phyloP scores from a whole-genome alignment of 2,113 vertebrate species.

The Tetraodon nigroviridis region DNA sequence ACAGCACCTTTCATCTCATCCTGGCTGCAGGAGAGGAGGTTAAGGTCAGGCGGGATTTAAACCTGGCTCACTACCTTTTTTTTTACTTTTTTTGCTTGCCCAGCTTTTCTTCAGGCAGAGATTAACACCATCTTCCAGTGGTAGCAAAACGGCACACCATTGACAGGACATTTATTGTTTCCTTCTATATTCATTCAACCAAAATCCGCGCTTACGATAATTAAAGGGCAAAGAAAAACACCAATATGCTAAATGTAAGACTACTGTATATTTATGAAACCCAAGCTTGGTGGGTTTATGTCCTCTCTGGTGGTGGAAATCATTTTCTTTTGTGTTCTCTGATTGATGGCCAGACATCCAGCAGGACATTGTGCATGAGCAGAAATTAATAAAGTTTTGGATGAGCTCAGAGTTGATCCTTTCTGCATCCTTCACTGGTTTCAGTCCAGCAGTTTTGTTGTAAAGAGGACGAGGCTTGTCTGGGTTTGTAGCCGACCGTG shows the following conservation, averaged over 20 bases:
- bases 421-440: slow-evolving; percentile 36
- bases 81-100: slow-evolving; percentile 38
- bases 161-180: not conserved
- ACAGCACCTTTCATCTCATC: slow-evolving; percentile 52
- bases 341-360: slow-evolving; percentile 28
- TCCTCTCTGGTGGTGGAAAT: no score
- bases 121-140: slow-evolving; percentile 60
- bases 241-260: no score
- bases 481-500: slow-evolving; percentile 27
- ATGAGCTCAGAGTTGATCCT: slow-evolving; percentile 19
- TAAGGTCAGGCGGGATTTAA: slow-evolving; percentile 72
- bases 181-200: slow-evolving; percentile 7
- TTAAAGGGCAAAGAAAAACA: not conserved
- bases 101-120: slow-evolving; percentile 63
- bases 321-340: slow-evolving; percentile 18
- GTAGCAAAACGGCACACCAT: slow-evolving; percentile 32
- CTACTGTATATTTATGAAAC: not conserved
- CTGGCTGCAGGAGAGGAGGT: slow-evolving; percentile 49
- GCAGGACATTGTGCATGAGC: slow-evolving; percentile 20
- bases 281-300: no score
- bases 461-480: slow-evolving; percentile 26
- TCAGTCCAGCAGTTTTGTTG: slow-evolving; percentile 28
- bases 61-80: slow-evolving; percentile 63
- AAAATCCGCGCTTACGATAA: not conserved
- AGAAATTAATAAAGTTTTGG: slow-evolving; percentile 47